Base-by-base conservation (phyloP, 2,888 invertebrate species). In the Meloe dianella region DNA sequence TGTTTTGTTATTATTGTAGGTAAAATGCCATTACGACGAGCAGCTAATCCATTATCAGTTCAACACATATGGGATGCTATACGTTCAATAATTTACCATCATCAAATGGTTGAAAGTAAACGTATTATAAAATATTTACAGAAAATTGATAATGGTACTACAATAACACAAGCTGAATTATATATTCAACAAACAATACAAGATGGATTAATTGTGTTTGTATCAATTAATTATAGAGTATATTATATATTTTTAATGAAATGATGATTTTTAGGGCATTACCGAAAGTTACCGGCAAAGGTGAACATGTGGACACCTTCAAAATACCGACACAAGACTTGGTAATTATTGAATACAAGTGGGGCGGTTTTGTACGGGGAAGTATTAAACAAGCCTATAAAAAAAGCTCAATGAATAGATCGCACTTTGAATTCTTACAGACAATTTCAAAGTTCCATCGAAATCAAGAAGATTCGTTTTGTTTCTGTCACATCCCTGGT, bases 51-150 rank as follows among this genome's bases (percentile, higher is more conserved):
- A 0, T 73, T 77, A 61, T 73, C 75, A 64, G 78, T 84, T 27
- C 83, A 83, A 65, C 75, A 77, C 71, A 79, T 84, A 65, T 84
- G 84, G 84, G 81, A 84, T 71, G 80, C 82, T 14, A 81, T 84
- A 65, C 76, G 80, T 63, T 74, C 73, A 14, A 73, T 78, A 14
- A 74, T 75, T 66, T 73, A 78, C 22, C 77, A 79, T 57, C 75
- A 75, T 60, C 78, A 80, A 61, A 69, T 74, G 59, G 75, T 80
- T 5, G 83, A 83, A 68, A 20, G 74, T n/a, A 59, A 67, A 10
- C 75, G 78, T 60, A 79, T 84, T 54, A 65, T 74, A 7, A 81
- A 80, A 71, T 80, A 77, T 76, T 70, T 84, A n/a, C 80, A 82
- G 69, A 77, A 75, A 66, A 71, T 73, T 12, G 72, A 75, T 6